Percentiles rank a stretch among this genome's conserved stretches.
Evolutionary conservation across 1,140 invertebrate genomes (phyloP).

Genomic region (Triops cancriformis): DNA sequence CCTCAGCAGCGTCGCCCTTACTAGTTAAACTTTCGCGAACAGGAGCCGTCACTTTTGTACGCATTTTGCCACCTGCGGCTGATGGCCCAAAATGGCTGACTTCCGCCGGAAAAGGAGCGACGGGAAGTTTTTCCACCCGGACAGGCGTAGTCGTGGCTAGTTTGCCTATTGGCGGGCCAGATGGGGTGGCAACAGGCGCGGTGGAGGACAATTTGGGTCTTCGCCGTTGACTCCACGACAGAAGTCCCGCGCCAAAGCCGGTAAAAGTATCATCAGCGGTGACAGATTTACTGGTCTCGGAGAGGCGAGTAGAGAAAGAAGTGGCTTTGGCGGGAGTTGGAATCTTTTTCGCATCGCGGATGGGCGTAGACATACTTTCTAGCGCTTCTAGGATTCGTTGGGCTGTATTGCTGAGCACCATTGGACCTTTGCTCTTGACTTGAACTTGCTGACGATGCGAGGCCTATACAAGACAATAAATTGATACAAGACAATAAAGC

Average conservation of each 20-base stretch:
- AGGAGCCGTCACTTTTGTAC: constrained; percentile 12
- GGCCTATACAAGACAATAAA: not conserved
- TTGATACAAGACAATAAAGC: not conserved
- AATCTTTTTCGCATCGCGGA: constrained; percentile 36
- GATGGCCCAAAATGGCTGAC: not conserved
- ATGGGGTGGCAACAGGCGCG: not conserved
- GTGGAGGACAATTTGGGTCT: not conserved
- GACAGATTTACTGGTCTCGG: not conserved
- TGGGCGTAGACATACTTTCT: constrained; percentile 41
- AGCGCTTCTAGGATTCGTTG: constrained; percentile 39
- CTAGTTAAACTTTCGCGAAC: not conserved
- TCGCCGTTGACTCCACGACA: constrained; percentile 8
- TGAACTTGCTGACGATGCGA: constrained; percentile 14
- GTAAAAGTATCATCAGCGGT: not conserved
- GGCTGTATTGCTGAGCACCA: constrained; percentile 40
- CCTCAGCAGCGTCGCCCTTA: not conserved
- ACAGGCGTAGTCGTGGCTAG: constrained; percentile 16
- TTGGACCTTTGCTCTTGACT: constrained; percentile 27
- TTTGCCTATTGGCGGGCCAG: constrained; percentile 20
- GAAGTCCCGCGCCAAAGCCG: constrained; percentile 17
- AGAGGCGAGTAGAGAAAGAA: constrained; percentile 27
- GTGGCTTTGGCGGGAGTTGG: constrained; percentile 18
- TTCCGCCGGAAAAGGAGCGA: not conserved
- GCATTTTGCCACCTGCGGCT: constrained; percentile 22
- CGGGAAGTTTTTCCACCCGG: not conserved